Percentiles rank a stretch among this genome's conserved stretches.
Conservation (phyloP, 92 coral and sea anemone genomes). For the Zoanthus sansibaricus region DNA sequence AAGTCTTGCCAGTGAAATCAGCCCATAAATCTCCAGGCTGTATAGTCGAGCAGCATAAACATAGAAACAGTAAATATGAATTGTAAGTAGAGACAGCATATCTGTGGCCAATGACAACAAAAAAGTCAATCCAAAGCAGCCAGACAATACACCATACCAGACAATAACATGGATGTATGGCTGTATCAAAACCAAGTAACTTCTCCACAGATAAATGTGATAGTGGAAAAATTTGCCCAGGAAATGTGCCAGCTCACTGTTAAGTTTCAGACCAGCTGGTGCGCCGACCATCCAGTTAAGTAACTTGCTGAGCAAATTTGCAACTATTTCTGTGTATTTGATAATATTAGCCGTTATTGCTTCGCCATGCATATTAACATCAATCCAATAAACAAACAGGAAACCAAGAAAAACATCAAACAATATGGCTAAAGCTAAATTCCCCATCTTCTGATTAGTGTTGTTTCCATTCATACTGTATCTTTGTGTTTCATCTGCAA, state of each 20-base stretch:
- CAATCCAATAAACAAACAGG: constrained; percentile 60
- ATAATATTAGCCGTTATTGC: constrained; percentile 64
- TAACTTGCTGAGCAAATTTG: constrained; percentile 65
- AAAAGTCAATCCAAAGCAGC: constrained; percentile 90
- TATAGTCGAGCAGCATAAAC: constrained; percentile 97
- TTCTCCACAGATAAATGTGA: constrained; percentile 93
- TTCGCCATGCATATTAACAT: constrained; percentile 42
- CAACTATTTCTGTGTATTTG: constrained; percentile 78
- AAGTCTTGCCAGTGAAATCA: constrained; percentile 79
- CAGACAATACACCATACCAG: constrained; percentile 78
- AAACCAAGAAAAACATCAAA: constrained; percentile 81
- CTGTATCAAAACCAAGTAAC: constrained; percentile 75
- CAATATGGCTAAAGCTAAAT: constrained; percentile 34
- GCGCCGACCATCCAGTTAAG: constrained; percentile 92
- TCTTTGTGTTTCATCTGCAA: neutral
- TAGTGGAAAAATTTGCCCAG: constrained; percentile 87
- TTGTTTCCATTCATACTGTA: neutral
- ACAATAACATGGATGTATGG: constrained; percentile 82
- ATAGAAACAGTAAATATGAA: constrained; percentile 96
- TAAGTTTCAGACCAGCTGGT: constrained; percentile 95
- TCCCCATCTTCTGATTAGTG: neutral
- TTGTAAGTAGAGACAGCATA: constrained; percentile 81
- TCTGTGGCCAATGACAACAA: constrained; percentile 85
- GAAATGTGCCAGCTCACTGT: constrained; percentile 83
- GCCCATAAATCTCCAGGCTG: constrained; percentile 81